A percentile compares a stretch with the other conserved stretches of the same genome.
These are phyloP conservation scores for Macquaria ambigua DNA, from an alignment of 2,113 vertebrate species.

Conservation along the genomic window DNA sequence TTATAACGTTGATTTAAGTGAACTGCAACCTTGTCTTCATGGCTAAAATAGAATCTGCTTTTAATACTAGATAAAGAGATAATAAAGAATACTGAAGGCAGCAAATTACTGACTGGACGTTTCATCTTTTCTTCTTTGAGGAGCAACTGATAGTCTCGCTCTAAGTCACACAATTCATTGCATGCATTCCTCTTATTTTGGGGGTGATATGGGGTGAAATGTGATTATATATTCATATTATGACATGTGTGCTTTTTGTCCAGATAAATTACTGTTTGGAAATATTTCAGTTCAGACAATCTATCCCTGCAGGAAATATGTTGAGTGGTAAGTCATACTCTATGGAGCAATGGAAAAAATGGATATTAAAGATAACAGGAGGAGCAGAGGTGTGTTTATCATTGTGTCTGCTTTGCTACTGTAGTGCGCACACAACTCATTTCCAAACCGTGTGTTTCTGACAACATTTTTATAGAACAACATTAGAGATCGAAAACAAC, in stretches of 20 bases:
- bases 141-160: not conserved
- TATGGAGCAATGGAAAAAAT: not conserved
- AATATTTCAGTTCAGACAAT: not conserved
- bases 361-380: not conserved
- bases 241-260: not conserved
- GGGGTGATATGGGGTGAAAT: not conserved
- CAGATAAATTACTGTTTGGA: not conserved
- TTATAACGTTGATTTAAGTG: not conserved
- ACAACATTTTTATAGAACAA: conserved; percentile 71
- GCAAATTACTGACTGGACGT: not conserved
- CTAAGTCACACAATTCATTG: not conserved
- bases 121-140: not conserved
- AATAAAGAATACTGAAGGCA: not conserved
- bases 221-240: not conserved
- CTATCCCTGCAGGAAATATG: not conserved
- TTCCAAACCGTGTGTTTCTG: conserved; percentile 45
- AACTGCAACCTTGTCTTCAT: not conserved
- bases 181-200: not conserved
- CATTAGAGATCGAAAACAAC: conserved; percentile 66
- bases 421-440: conserved; percentile 8
- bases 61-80: not conserved
- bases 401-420: not conserved
- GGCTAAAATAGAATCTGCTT: not conserved
- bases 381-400: not conserved
- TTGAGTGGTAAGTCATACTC: not conserved